A percentile compares a stretch with the other conserved stretches of the same genome.
phyloP scores from a whole-genome alignment of 2,797 vertebrate genomes.

The Paratrypauchen microcephalus region DNA sequence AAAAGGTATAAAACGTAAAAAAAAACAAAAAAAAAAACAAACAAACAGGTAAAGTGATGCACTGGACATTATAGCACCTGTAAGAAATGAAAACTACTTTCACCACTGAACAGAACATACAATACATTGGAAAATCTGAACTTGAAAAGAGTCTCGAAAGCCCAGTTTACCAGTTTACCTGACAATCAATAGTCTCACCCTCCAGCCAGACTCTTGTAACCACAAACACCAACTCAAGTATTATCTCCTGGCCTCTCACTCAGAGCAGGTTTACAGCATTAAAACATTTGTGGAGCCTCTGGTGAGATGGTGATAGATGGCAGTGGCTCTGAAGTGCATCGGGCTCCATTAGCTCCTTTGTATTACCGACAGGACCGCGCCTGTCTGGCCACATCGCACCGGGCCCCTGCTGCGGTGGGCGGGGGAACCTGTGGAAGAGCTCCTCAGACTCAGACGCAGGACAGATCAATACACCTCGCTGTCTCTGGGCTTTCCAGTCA shows the following conservation, averaged over 20 bases:
- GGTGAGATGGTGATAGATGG: conserved; percentile 70
- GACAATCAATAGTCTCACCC: background rate
- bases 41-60: no score
- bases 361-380: conserved; percentile 51
- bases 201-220: background rate
- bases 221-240: background rate
- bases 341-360: conserved; percentile 59
- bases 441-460: conserved; percentile 46
- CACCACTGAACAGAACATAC: no score
- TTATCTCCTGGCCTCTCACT: background rate
- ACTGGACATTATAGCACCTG: no score
- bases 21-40: no score
- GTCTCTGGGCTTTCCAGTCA: conserved; percentile 48
- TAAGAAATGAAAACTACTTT: no score
- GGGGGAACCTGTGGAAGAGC: conserved; percentile 54
- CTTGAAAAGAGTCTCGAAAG: no score
- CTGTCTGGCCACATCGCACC: conserved; percentile 53
- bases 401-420: conserved; percentile 42
- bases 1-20: no score
- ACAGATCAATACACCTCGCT: conserved; percentile 58
- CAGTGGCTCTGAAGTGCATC: conserved; percentile 48
- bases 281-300: conserved; percentile 51
- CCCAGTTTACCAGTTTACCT: no score
- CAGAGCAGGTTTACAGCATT: background rate
- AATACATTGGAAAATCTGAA: no score